Base-by-base conservation (phyloP, 2,888 invertebrate species). In the Tryphoninae sp. region DNA sequence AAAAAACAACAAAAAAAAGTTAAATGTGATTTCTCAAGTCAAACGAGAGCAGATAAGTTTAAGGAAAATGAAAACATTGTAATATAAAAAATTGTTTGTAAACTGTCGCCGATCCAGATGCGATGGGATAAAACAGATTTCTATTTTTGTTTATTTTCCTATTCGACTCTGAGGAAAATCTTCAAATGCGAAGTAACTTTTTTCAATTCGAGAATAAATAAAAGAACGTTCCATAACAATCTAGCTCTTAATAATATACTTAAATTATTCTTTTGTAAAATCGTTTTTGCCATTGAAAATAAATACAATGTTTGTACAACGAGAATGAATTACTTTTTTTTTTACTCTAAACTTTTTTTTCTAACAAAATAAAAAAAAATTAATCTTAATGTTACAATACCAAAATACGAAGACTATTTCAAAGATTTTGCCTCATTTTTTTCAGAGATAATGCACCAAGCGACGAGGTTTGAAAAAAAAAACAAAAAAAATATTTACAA, bases 261-360 rank as follows among this genome's bases (percentile, higher is more conserved):
- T 80, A 85, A 85, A 86, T 84, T 83, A 86, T 86, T 82, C 78
- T 87, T 88, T 87, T 89, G 88, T 89, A 89, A 86, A 84, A 85
- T 86, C 84, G 75, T 86, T 89, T 87, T 88, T 87, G 85, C 85
- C 86, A 85, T 87, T 86, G 62, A 40, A 84, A 89, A 87, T 88
- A 89, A 89, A 89, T 85, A 81, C 84, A 87, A 84, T 85, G 86
- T 88, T 89, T 33, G 33, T 33, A 33, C 33, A 6, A 33, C 6
- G 33, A 6, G 33, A 6, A 6, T 33, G 33, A 26, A 19, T 19
- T 19, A 19, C 0, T 3, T 26, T 33, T 33, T 33, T 33, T 6
- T 33, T 33, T 33, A 33, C 33, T 6, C 33, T 3, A 26, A 4
- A 26, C 2, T 3, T 3, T 26, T 33, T 33, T 33, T 33, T 7